Conservation (phyloP, 2,113 vertebrate genomes). For the Poeciliopsis turrubarensis region DNA sequence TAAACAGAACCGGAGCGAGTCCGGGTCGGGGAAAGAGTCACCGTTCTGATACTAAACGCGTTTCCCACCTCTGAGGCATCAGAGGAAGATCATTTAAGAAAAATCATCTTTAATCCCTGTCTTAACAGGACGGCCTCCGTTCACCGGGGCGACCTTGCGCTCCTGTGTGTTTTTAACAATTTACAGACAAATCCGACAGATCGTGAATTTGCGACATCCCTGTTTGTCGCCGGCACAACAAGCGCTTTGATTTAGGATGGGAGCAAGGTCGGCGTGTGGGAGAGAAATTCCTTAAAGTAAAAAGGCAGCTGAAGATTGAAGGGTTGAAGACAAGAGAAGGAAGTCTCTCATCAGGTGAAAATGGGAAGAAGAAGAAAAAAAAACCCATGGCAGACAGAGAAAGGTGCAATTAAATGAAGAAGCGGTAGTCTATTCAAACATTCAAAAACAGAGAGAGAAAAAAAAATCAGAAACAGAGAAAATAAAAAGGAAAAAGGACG, state of each 20-base stretch:
- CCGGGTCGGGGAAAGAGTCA: background rate
- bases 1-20: conserved; percentile 43
- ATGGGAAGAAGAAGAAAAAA: background rate
- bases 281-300: conserved; percentile 31
- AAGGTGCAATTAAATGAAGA: conserved; percentile 18
- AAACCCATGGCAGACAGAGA: conserved; percentile 1
- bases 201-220: conserved; percentile 16
- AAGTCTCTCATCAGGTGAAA: background rate
- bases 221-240: conserved; percentile 18
- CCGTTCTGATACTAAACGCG: too few species aligned
- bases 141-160: conserved; percentile 64
- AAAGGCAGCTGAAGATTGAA: conserved; percentile 27
- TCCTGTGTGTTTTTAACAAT: conserved; percentile 24
- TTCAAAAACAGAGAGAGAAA: background rate
- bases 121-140: conserved; percentile 79
- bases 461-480: background rate
- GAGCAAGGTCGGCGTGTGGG: conserved; percentile 17
- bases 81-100: background rate
- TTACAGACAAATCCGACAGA: conserved; percentile 6
- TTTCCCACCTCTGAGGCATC: background rate
- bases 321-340: conserved; percentile 11
- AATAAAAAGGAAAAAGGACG: background rate
- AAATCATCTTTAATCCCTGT: conserved; percentile 67
- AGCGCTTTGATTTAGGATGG: conserved; percentile 18
- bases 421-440: conserved; percentile 9